These are phyloP conservation scores for Agrotis exclamationis DNA, from an alignment of 2,888 invertebrate genomes.

Conservation along the genomic window DNA sequence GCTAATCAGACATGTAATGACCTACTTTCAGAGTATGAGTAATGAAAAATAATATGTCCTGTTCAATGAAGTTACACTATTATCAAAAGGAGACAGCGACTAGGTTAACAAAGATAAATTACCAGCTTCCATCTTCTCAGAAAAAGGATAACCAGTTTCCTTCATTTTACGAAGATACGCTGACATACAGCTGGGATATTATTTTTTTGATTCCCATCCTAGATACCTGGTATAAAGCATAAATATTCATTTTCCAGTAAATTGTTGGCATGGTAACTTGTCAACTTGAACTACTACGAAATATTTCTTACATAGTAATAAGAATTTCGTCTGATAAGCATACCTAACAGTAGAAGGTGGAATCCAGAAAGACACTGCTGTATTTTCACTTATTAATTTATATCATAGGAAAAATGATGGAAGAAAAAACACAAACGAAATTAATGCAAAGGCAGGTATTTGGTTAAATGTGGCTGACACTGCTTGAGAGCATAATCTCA, in stretches of 20 bases:
- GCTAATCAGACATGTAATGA: too few species aligned
- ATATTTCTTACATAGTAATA: too few species aligned
- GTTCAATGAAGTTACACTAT: background rate
- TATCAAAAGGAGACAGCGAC: background rate
- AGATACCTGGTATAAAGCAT: slow-evolving; percentile 36
- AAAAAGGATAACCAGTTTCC: slow-evolving; percentile 34
- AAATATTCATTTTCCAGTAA: slow-evolving; percentile 35
- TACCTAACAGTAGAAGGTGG: background rate
- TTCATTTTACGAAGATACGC: slow-evolving; percentile 33
- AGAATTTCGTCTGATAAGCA: background rate
- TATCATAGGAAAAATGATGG: too few species aligned
- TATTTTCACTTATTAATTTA: too few species aligned
- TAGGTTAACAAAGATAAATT: background rate
- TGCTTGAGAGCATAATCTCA: too few species aligned
- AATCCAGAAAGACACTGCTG: too few species aligned
- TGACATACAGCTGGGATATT: slow-evolving; percentile 34
- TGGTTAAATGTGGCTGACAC: too few species aligned
- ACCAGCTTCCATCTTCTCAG: slow-evolving; percentile 20
- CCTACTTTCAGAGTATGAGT: too few species aligned
- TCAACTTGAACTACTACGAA: background rate
- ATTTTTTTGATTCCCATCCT: slow-evolving; percentile 38
- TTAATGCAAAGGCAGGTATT: too few species aligned
- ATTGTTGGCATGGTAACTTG: background rate
- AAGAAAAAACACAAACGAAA: too few species aligned
- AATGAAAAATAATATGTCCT: background rate